These are phyloP conservation scores for Cheilosia soror DNA, from an alignment of 2,888 invertebrate genomes.

Conservation along the genomic window DNA sequence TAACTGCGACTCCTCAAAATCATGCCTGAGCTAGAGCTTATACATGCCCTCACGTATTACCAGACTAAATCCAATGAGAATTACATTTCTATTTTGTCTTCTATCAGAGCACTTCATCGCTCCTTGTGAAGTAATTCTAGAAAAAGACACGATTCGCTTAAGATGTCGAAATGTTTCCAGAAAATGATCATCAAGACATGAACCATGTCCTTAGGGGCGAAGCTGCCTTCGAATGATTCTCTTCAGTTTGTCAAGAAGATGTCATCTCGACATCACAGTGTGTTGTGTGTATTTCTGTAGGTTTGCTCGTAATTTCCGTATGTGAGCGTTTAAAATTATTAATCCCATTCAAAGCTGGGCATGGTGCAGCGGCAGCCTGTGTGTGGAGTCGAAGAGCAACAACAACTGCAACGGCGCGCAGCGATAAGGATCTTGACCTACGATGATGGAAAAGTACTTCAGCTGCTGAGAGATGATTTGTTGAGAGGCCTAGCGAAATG, in stretches of 20 bases:
- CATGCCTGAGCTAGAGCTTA: conserved; percentile 28
- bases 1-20: conserved; percentile 57
- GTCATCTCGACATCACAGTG: conserved; percentile 61
- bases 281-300: conserved; percentile 20
- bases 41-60: conserved; percentile 66
- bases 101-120: conserved; percentile 72
- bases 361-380: conserved; percentile 17
- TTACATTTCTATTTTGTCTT: conserved; percentile 75
- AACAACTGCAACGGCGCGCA: conserved; percentile 48
- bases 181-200: conserved; percentile 74
- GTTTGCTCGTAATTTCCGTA: conserved; percentile 50
- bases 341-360: conserved; percentile 62
- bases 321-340: conserved; percentile 63
- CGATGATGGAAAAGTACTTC: conserved; percentile 70
- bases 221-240: conserved; percentile 70
- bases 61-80: conserved; percentile 72
- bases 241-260: conserved; percentile 76
- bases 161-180: conserved; percentile 75
- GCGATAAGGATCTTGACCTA: conserved; percentile 73
- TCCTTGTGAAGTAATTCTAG: conserved; percentile 70
- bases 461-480: conserved; percentile 73
- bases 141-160: conserved; percentile 75
- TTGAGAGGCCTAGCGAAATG: conserved; percentile 71
- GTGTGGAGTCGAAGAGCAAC: conserved; percentile 39
- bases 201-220: conserved; percentile 73